phyloP scores from a whole-genome alignment of 2,113 vertebrate genomes.

The Colistium nudipinnis region DNA sequence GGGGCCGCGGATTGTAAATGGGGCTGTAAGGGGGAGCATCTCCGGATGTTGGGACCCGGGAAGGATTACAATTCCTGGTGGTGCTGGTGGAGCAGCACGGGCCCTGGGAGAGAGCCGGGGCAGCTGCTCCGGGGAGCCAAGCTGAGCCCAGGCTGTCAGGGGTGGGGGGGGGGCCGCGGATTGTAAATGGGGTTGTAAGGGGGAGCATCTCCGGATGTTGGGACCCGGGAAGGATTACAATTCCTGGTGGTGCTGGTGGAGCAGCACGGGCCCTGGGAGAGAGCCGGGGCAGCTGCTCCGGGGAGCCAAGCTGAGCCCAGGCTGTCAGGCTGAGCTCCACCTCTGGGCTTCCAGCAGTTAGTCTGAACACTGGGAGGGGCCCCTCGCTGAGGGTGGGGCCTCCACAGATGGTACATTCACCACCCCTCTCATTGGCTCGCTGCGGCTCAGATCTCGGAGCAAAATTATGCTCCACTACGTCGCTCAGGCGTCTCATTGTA shows the following conservation, averaged over 20 bases:
- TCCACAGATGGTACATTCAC: constrained; percentile 75
- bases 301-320: constrained; percentile 67
- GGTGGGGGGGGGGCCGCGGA: constrained; percentile 65
- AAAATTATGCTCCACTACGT: constrained; percentile 13
- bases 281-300: constrained; percentile 73
- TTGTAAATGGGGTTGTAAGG: constrained; percentile 58
- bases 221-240: constrained; percentile 73
- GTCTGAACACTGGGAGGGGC: constrained; percentile 45
- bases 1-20: constrained; percentile 66
- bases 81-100: constrained; percentile 73
- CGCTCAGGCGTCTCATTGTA: constrained; percentile 11
- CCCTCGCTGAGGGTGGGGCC: constrained; percentile 62
- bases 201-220: constrained; percentile 66
- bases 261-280: constrained; percentile 74
- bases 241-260: constrained; percentile 75
- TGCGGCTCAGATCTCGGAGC: constrained; percentile 42
- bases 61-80: constrained; percentile 78
- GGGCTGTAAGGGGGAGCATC: constrained; percentile 47
- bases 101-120: constrained; percentile 70
- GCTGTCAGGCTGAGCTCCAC: constrained; percentile 79
- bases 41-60: constrained; percentile 69
- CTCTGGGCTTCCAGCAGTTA: constrained; percentile 79
- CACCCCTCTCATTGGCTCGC: constrained; percentile 46
- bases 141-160: constrained; percentile 75
- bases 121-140: constrained; percentile 73